Conservation (phyloP, 2,113 vertebrate species). For the Anguilla rostrata region DNA sequence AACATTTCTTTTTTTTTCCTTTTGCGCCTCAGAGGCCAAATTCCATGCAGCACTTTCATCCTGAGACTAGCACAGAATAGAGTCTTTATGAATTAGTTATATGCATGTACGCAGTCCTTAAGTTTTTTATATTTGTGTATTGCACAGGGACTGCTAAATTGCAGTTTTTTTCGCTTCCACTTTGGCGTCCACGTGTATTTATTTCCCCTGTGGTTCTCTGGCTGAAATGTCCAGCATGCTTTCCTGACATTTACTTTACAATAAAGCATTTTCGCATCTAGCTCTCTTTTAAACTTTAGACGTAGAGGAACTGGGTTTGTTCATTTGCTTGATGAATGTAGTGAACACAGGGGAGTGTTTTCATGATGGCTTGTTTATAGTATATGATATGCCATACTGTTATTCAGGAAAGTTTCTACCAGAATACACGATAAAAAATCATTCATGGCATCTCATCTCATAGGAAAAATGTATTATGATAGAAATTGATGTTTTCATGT, state of each 20-base stretch:
- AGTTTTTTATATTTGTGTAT: slow-evolving; percentile 20
- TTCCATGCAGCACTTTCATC: background rate
- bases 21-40: background rate
- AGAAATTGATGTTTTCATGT: too few relatives aligned
- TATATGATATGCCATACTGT: background rate
- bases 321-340: background rate
- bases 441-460: background rate
- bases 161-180: slow-evolving; percentile 8
- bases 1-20: slow-evolving; percentile 10
- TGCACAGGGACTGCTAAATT: slow-evolving; percentile 21
- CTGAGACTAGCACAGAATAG: slow-evolving; percentile 25
- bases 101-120: slow-evolving; percentile 19
- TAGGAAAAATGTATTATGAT: background rate
- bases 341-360: background rate
- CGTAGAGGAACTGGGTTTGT: background rate
- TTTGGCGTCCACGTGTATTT: slow-evolving; percentile 23
- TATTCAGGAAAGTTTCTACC: background rate
- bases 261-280: background rate
- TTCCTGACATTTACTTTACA: background rate
- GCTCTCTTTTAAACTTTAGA: background rate
- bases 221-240: slow-evolving; percentile 7
- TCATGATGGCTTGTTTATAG: background rate
- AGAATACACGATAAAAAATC: background rate
- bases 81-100: slow-evolving; percentile 47
- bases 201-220: background rate